phyloP scores from a whole-genome alignment of 2,113 vertebrate genomes.

The Corythoichthys haematopterus region DNA sequence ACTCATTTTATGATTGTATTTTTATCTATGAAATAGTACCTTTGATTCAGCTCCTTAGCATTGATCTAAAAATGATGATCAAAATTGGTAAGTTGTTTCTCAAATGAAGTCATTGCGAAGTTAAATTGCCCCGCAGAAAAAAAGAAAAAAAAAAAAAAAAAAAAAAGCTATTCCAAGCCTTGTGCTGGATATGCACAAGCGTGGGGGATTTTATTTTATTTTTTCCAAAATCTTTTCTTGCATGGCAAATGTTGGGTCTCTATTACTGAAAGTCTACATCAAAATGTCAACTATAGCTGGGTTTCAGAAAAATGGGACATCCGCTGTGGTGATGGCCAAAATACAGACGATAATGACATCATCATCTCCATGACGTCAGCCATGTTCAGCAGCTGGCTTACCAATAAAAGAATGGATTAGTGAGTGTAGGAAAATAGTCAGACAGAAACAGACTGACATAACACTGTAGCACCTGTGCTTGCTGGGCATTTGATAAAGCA shows the following conservation, averaged over 20 bases:
- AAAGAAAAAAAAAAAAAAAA: too few relatives aligned
- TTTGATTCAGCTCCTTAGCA: too few relatives aligned
- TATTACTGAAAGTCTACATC: not conserved
- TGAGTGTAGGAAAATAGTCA: constrained; percentile 15
- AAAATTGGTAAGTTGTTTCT: too few relatives aligned
- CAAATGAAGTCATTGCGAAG: too few relatives aligned
- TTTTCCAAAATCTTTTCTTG: too few relatives aligned
- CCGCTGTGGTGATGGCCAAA: not conserved
- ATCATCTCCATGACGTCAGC: constrained; percentile 24
- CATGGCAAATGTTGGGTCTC: not conserved
- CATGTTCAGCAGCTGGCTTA: constrained; percentile 53
- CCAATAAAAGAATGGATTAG: constrained; percentile 54
- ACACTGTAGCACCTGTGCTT: constrained; percentile 36
- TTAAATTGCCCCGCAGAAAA: too few relatives aligned
- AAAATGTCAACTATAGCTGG: not conserved
- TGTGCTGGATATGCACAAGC: too few relatives aligned
- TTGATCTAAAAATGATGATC: too few relatives aligned
- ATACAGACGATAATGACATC: constrained; percentile 32
- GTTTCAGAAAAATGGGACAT: not conserved
- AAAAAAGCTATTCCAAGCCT: too few relatives aligned
- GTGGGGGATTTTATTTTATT: too few relatives aligned
- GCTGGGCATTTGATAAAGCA: constrained; percentile 54
- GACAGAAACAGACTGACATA: constrained; percentile 34
- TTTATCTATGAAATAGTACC: too few relatives aligned
- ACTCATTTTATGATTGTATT: too few relatives aligned